Evolutionary conservation across 1,140 invertebrate species (phyloP).

Genomic region (Apocrypta bakeri): DNA sequence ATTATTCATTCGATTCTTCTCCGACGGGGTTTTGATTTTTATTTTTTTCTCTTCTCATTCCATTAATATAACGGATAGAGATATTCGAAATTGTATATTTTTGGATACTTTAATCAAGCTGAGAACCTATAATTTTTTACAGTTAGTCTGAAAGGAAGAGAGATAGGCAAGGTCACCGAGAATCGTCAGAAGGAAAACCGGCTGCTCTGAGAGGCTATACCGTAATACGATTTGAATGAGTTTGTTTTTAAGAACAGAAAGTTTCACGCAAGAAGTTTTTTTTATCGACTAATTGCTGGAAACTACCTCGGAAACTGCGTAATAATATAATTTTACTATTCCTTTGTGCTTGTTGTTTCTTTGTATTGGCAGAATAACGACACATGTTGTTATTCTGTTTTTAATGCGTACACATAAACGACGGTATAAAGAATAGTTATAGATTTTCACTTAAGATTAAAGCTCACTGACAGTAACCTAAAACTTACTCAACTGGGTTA

Average conservation of each 20-base stretch:
- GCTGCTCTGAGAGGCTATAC: not conserved
- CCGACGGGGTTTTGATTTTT: not conserved
- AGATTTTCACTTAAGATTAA: not conserved
- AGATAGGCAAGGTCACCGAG: not conserved
- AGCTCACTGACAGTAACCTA: constrained; percentile 4
- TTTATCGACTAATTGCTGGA: no score
- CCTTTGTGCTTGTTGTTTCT: not conserved
- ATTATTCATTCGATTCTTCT: not conserved
- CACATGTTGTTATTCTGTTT: no score
- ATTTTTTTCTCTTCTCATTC: no score
- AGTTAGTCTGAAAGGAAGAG: not conserved
- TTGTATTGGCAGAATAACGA: not conserved
- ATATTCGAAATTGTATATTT: not conserved
- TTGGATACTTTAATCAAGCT: not conserved
- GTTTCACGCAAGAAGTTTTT: not conserved
- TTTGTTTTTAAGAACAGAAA: not conserved
- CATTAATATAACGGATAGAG: no score
- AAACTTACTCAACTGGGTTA: constrained; percentile 30
- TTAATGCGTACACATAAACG: no score
- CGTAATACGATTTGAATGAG: not conserved
- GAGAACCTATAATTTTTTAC: not conserved
- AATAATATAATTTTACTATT: not conserved
- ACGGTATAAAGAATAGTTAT: not conserved
- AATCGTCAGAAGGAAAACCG: not conserved
- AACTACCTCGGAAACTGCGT: not conserved